These are phyloP conservation scores for Rhagologus leucostigma DNA, from an alignment of 2,113 vertebrate genomes.

Conservation along the genomic window DNA sequence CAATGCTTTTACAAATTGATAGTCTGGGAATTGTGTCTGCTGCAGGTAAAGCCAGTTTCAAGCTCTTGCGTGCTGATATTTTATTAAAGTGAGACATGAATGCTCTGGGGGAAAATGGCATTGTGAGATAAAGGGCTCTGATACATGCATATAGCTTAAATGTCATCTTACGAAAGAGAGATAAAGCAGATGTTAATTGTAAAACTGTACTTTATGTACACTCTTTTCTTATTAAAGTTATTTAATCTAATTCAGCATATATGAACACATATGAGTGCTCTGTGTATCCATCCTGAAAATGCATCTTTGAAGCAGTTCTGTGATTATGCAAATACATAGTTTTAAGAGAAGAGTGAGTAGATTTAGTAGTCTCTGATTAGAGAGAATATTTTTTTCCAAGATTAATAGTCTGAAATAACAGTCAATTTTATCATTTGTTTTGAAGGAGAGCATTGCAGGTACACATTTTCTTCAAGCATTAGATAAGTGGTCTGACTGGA, in stretches of 20 bases:
- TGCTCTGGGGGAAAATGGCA: conserved; percentile 30
- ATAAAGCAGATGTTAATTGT: conserved; percentile 24
- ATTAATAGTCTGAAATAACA: not conserved
- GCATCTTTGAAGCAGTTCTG: not conserved
- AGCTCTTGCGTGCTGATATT: conserved; percentile 45
- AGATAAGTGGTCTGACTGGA: conserved; percentile 38
- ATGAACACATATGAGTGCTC: not conserved
- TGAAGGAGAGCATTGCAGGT: conserved; percentile 24
- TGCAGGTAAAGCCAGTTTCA: conserved; percentile 73
- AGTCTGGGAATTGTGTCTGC: conserved; percentile 72
- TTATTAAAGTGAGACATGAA: conserved; percentile 45
- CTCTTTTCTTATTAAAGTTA: not conserved
- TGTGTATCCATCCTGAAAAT: not conserved
- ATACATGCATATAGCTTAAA: conserved; percentile 27
- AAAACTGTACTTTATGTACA: not conserved
- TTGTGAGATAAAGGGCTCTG: conserved; percentile 29
- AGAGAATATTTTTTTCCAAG: not conserved
- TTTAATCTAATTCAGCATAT: not conserved
- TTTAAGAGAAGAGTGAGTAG: not conserved
- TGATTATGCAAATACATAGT: not conserved
- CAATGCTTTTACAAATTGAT: conserved; percentile 72
- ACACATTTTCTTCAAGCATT: conserved; percentile 28
- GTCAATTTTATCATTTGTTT: conserved; percentile 22
- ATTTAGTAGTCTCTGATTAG: conserved; percentile 2
- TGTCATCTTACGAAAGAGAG: not conserved